Evolutionary conservation across 1,140 invertebrate genomes (phyloP).

Genomic region (Drosophila mojavensis): DNA sequence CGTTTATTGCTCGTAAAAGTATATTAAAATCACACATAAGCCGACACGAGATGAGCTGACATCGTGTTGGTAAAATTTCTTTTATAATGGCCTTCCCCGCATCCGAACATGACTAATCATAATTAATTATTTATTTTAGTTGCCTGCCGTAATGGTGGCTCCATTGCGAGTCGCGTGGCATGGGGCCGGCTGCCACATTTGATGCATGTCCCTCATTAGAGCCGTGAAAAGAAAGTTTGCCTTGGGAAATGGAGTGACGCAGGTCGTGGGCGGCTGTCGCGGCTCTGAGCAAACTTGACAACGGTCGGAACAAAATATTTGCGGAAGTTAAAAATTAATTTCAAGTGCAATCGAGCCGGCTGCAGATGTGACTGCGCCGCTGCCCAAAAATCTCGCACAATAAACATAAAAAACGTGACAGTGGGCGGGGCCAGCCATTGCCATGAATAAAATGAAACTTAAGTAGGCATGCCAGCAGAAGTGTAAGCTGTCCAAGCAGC

Average conservation of each 20-base stretch:
- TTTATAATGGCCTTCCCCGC: conserved; percentile 26
- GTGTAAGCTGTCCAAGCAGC: conserved; percentile 5
- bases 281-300: conserved; percentile 11
- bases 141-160: conserved; percentile 34
- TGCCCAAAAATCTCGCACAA: conserved; percentile 66
- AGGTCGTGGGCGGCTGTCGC: not conserved
- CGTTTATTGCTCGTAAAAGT: conserved; percentile 13
- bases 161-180: conserved; percentile 43
- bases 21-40: not conserved
- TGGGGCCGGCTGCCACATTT: conserved; percentile 48
- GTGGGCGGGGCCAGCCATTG: conserved; percentile 28
- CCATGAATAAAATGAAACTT: conserved; percentile 70
- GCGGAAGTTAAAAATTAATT: conserved; percentile 82
- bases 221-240: conserved; percentile 50
- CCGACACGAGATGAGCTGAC: not conserved
- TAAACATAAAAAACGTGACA: conserved; percentile 72
- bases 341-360: conserved; percentile 57
- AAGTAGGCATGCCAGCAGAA: conserved; percentile 51
- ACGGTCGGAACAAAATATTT: conserved; percentile 59
- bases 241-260: conserved; percentile 50
- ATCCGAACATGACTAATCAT: conserved; percentile 63
- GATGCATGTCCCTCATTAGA: conserved; percentile 75
- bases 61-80: not conserved
- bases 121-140: conserved; percentile 75
- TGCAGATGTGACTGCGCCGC: conserved; percentile 64